Percentiles rank a stretch among this genome's conserved stretches.
Evolutionary conservation across 2,797 vertebrate genomes (phyloP).

Genomic region (Danio tinwini): DNA sequence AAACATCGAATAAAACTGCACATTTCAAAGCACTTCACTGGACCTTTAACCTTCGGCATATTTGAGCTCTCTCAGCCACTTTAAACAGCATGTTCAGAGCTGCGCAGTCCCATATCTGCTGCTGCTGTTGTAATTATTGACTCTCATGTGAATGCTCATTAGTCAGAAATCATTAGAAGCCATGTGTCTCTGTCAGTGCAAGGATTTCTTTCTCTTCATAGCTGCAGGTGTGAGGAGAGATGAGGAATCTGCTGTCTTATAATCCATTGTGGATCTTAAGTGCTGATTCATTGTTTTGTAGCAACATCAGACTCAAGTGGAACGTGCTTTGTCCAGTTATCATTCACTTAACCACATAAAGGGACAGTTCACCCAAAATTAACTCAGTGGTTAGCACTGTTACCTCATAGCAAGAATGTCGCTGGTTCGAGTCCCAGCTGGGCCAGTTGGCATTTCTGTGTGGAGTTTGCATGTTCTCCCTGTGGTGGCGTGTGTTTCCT

Average conservation of each 20-base stretch:
- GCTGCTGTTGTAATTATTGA: conserved; percentile 6
- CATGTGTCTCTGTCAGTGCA: conserved; percentile 14
- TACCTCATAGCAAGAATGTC: too few species aligned
- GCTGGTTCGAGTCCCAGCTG: too few species aligned
- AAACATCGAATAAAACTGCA: too few species aligned
- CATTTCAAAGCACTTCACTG: too few species aligned
- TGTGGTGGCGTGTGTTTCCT: too few species aligned
- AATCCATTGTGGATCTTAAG: background rate
- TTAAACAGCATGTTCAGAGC: conserved; percentile 11
- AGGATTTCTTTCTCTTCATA: background rate
- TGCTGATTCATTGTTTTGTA: conserved; percentile 27
- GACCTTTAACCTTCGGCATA: too few species aligned
- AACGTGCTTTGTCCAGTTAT: background rate
- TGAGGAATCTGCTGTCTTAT: background rate
- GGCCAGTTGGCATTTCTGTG: too few species aligned
- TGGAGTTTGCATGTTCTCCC: too few species aligned
- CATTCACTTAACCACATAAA: too few species aligned
- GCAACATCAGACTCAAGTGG: background rate
- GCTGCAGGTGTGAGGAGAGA: background rate
- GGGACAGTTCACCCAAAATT: too few species aligned
- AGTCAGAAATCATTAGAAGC: conserved; percentile 18
- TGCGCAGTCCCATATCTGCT: conserved; percentile 27
- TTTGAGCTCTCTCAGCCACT: too few species aligned
- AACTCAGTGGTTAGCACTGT: too few species aligned
- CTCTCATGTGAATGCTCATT: conserved; percentile 26